phyloP scores from a whole-genome alignment of 2,113 vertebrate genomes.

The Onychostruthus taczanowskii region DNA sequence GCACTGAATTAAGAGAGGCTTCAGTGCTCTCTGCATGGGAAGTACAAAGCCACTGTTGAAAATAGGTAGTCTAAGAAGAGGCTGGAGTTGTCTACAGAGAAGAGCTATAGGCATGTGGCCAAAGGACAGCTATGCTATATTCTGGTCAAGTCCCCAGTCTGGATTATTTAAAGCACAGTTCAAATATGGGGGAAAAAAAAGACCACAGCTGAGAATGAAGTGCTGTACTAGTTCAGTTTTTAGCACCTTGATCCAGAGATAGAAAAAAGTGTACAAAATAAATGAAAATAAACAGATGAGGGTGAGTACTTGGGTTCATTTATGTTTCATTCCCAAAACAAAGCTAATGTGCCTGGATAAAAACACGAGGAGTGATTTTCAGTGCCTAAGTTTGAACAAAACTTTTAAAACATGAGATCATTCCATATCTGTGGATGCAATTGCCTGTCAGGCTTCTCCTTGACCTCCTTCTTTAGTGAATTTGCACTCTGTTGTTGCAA shows the following conservation, averaged over 20 bases:
- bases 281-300: neutral
- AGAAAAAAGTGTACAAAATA: neutral
- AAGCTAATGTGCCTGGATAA: neutral
- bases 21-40: neutral
- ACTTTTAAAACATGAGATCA: neutral
- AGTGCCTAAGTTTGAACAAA: neutral
- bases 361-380: neutral
- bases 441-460: neutral
- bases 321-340: neutral
- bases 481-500: neutral
- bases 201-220: neutral
- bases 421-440: neutral
- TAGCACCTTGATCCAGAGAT: neutral
- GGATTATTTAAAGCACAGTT: neutral
- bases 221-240: neutral
- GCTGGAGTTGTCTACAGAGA: neutral
- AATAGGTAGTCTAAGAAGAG: neutral
- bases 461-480: neutral
- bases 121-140: neutral
- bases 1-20: neutral
- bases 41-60: neutral
- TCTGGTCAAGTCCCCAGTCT: neutral
- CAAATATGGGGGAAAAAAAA: neutral
- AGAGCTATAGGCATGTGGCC: neutral
- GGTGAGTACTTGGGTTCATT: neutral